Conservation (phyloP, 2,888 invertebrate genomes). For the Fissipunctia ypsillon region DNA sequence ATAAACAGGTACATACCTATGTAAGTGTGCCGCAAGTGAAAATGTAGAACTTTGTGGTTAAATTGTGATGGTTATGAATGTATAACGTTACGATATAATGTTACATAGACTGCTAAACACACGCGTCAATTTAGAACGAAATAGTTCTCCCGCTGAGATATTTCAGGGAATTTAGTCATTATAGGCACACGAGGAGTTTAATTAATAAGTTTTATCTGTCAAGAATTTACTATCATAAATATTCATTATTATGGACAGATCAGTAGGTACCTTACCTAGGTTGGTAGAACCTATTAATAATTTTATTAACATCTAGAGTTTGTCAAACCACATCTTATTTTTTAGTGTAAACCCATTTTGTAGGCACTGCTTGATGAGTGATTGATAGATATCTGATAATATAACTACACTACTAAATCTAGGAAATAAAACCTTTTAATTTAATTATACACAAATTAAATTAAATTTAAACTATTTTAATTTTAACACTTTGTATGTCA, state of each 20-base stretch:
- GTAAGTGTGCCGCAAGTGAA: constrained; percentile 66
- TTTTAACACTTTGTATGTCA: too few relatives aligned
- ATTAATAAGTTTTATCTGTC: neutral
- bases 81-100: constrained; percentile 72
- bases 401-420: neutral
- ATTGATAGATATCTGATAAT: neutral
- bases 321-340: neutral
- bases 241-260: neutral
- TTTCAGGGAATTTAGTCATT: constrained; percentile 48
- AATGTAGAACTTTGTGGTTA: constrained; percentile 77
- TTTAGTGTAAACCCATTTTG: neutral
- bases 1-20: constrained; percentile 63
- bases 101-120: constrained; percentile 67
- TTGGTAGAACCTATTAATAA: neutral
- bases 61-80: constrained; percentile 78
- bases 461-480: too few relatives aligned
- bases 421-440: too few relatives aligned
- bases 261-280: neutral
- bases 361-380: too few relatives aligned
- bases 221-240: neutral
- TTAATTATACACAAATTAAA: too few relatives aligned
- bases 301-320: neutral
- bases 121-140: constrained; percentile 66
- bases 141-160: constrained; percentile 58
- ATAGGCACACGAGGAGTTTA: constrained; percentile 12